phyloP scores from a whole-genome alignment of 2,888 invertebrate genomes.

The Diaphora mendica region DNA sequence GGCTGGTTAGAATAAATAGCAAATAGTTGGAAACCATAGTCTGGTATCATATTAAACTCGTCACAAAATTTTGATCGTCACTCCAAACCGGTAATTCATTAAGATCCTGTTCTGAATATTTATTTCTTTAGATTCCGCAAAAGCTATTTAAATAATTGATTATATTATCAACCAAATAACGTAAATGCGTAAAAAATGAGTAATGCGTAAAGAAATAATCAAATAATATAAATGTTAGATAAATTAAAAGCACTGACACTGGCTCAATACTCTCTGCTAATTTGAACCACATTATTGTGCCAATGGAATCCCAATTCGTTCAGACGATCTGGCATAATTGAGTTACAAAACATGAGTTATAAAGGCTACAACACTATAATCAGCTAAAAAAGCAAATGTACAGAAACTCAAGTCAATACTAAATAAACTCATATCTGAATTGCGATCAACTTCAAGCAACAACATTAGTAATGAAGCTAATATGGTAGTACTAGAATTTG shows the following conservation, averaged over 20 bases:
- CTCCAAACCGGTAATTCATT: neutral
- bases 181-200: too few species aligned
- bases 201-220: too few species aligned
- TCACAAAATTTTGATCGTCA: neutral
- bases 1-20: neutral
- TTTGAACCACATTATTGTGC: neutral
- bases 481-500: slow-evolving; percentile 32
- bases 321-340: neutral
- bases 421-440: slow-evolving; percentile 26
- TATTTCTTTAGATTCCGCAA: too few species aligned
- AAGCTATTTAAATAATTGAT: too few species aligned
- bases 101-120: neutral
- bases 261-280: too few species aligned
- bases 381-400: neutral
- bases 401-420: neutral
- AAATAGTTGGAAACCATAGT: neutral
- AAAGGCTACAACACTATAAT: neutral
- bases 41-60: neutral
- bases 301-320: too few species aligned
- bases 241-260: too few species aligned
- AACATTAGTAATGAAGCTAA: slow-evolving; percentile 39
- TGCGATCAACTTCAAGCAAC: slow-evolving; percentile 21
- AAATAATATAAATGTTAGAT: too few species aligned
- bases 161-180: too few species aligned
- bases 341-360: neutral